phyloP scores from a whole-genome alignment of 2,797 vertebrate species.

The Sylvilagus floridanus region DNA sequence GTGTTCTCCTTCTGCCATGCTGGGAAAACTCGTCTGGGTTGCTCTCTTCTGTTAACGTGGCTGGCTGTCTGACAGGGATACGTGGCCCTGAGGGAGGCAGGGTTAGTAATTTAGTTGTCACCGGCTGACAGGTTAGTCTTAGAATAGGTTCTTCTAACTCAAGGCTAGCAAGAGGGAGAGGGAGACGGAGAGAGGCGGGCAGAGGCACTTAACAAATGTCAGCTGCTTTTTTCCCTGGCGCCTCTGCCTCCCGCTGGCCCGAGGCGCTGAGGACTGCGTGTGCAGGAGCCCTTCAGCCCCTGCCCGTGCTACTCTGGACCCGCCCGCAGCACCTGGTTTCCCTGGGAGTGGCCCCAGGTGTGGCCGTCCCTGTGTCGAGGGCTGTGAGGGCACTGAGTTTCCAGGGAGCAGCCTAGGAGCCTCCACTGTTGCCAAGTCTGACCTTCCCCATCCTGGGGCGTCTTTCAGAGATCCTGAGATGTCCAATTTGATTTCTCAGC shows the following conservation, averaged over 20 bases:
- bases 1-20: conserved; percentile 68
- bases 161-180: conserved; percentile 22
- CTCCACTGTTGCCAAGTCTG: neutral
- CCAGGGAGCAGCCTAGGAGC: neutral
- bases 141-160: conserved; percentile 76
- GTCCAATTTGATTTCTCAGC: neutral
- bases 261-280: neutral
- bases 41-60: neutral
- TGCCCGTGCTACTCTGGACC: neutral
- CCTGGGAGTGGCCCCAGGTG: neutral
- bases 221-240: conserved; percentile 33
- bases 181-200: neutral
- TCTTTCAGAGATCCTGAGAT: neutral
- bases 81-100: conserved; percentile 64
- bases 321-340: fast-evolving
- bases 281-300: fast-evolving
- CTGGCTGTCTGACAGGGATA: conserved; percentile 61
- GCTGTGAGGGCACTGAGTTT: neutral
- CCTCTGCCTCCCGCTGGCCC: conserved; percentile 53
- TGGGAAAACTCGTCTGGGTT: conserved; percentile 18
- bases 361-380: fast-evolving
- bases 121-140: conserved; percentile 79
- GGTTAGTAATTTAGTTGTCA: conserved; percentile 83
- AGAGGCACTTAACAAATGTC: conserved; percentile 72
- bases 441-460: too few species aligned